phyloP scores from a whole-genome alignment of 2,888 invertebrate genomes.

The Rotaria magnacalcarata region DNA sequence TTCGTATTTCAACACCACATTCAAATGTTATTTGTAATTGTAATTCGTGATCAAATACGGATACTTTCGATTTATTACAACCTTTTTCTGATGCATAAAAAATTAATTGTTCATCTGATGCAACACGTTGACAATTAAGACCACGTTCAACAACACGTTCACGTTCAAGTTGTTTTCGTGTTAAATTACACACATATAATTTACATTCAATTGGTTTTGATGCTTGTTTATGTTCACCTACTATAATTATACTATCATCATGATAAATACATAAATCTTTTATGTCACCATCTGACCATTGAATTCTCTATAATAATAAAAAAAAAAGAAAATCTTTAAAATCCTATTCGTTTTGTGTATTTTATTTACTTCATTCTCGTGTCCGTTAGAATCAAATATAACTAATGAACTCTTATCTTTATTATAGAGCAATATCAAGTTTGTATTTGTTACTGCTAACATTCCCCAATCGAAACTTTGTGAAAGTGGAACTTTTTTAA shows the following conservation, averaged over 20 bases:
- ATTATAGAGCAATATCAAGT: conserved; percentile 30
- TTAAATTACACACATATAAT: conserved; percentile 35
- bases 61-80: conserved; percentile 32
- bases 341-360: background rate
- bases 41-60: conserved; percentile 25
- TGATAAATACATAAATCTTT: conserved; percentile 38
- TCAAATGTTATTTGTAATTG: conserved; percentile 25
- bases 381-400: conserved; percentile 30
- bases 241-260: conserved; percentile 33
- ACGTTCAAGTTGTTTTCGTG: conserved; percentile 34
- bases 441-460: conserved; percentile 30
- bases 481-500: conserved; percentile 19
- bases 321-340: background rate
- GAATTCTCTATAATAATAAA: background rate
- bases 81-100: conserved; percentile 33
- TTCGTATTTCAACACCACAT: conserved; percentile 3
- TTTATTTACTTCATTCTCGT: conserved; percentile 16
- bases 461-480: conserved; percentile 37
- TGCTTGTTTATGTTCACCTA: conserved; percentile 35
- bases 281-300: conserved; percentile 33
- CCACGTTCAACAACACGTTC: conserved; percentile 32
- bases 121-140: conserved; percentile 34
- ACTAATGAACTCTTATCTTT: conserved; percentile 37
- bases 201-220: conserved; percentile 34
- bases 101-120: conserved; percentile 20